Base-by-base conservation (phyloP, 2,888 invertebrate species). In the Drosophila nigricruria region DNA sequence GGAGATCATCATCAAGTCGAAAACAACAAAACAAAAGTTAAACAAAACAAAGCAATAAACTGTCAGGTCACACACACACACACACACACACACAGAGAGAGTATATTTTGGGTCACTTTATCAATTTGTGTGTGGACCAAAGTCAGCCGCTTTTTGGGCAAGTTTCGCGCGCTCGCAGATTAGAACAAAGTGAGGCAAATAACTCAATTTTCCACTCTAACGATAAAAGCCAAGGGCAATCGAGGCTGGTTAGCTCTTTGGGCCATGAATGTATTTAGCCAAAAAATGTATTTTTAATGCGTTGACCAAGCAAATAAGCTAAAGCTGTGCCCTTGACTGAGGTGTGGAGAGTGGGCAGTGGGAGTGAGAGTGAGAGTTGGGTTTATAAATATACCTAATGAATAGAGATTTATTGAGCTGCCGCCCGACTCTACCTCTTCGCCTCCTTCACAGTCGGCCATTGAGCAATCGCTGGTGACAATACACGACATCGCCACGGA, bases 401-500 rank as follows among this genome's bases (percentile, higher is more conserved):
- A 66, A 65, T 53, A 30, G 27, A 53, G 65, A 47, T 34, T 67
- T 62, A 20, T 23, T 20, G 16, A 23, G 47, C n/a, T 23, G 23
- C 18, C 4, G 16, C 6, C 6, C 6, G 5, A 5, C 16, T 20
- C 32, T 8, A n/a, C 16, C 18, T 42, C 20, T n/a, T 27, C 16
- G 5, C 49, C 20, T 34, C 14, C 12, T 32, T 23, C 30, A 6
- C 58, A 84, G 84, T 45, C 71, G 40, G 94, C 94, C 90, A 93
- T 95, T 86, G 95, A 96, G 88, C 94, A 95, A 47, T 96, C 96
- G 3, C 93, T 97, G 84, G 95, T 95, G 73, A 94, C 95, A 71
- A 96, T 97, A 81, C 96, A 96, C 93, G 96, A 96, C 77, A 96
- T 96, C 78, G 95, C 96, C 40, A 95, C 95, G 14, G 95, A 95